Evolutionary conservation across 2,888 invertebrate species (phyloP).

Genomic region (Zaprionus obscuricornis): DNA sequence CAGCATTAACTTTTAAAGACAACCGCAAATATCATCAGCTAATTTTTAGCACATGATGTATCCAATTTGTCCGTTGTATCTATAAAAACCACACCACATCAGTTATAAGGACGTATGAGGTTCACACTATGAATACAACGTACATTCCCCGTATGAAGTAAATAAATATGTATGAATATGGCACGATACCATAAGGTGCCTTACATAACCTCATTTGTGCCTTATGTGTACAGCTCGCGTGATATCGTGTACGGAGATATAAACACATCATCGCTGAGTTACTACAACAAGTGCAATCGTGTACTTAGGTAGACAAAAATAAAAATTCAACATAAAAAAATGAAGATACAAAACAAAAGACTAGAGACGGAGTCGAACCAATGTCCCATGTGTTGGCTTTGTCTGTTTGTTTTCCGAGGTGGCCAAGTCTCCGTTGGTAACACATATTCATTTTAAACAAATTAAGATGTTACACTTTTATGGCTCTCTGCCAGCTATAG

Average conservation of each 20-base stretch:
- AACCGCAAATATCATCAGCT: conserved; percentile 52
- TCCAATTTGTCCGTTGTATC: conserved; percentile 48
- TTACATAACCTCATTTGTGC: conserved; percentile 67
- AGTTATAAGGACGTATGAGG: conserved; percentile 26
- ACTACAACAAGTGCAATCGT: conserved; percentile 52
- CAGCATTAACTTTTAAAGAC: conserved; percentile 54
- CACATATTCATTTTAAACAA: conserved; percentile 38
- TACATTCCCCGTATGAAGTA: no score
- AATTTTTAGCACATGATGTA: conserved; percentile 56
- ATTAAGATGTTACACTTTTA: conserved; percentile 63
- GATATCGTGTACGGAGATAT: conserved; percentile 68
- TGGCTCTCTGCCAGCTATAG: conserved; percentile 21
- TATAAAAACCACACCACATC: conserved; percentile 26
- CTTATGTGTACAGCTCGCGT: conserved; percentile 44
- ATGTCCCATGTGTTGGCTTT: neutral
- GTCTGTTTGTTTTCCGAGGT: conserved; percentile 6
- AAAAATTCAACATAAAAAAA: no score
- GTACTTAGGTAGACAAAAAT: conserved; percentile 13
- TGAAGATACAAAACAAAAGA: no score
- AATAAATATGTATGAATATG: conserved; percentile 60
- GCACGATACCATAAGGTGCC: conserved; percentile 44
- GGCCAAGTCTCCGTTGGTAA: conserved; percentile 25
- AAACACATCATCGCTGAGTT: conserved; percentile 38
- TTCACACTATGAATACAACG: conserved; percentile 22
- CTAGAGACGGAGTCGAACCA: no score